phyloP scores from a whole-genome alignment of 2,113 vertebrate genomes.

The Platichthys stellatus region DNA sequence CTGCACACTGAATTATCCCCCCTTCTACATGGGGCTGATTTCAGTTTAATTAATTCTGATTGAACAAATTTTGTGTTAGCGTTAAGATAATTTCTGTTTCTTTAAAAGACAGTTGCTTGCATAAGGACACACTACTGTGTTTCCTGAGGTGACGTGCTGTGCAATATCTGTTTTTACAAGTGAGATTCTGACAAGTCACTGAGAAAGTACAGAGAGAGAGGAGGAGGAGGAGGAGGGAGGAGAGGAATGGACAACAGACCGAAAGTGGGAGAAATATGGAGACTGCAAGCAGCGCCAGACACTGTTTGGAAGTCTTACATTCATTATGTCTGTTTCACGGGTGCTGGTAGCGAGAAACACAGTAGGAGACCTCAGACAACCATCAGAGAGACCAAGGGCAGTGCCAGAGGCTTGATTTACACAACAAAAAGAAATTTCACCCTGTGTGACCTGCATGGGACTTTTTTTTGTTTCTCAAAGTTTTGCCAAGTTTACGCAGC shows the following conservation, averaged over 20 bases:
- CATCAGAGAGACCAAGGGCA: conserved; percentile 54
- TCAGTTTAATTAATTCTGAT: conserved; percentile 51
- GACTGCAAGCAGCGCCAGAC: conserved; percentile 43
- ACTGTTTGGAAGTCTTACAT: conserved; percentile 56
- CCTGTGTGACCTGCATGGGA: conserved; percentile 46
- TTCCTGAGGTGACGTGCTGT: conserved; percentile 22
- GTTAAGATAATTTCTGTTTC: conserved; percentile 36
- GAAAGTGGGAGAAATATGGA: conserved; percentile 53
- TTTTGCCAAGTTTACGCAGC: conserved; percentile 60
- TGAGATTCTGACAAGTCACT: background rate
- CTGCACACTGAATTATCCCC: conserved; percentile 40
- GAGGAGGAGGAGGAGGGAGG: background rate
- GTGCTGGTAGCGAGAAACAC: conserved; percentile 50
- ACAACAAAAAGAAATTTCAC: conserved; percentile 65
- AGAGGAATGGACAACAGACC: conserved; percentile 31
- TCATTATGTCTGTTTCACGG: conserved; percentile 67
- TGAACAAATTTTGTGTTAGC: conserved; percentile 34
- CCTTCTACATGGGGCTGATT: conserved; percentile 19
- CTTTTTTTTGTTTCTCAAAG: conserved; percentile 47
- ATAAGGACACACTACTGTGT: conserved; percentile 16
- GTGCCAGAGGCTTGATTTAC: conserved; percentile 63
- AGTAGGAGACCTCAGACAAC: conserved; percentile 61
- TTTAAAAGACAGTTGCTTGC: conserved; percentile 31
- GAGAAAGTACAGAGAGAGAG: background rate
- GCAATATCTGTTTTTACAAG: conserved; percentile 18